A percentile compares a stretch with the other conserved stretches of the same genome.
These are phyloP conservation scores for Rhodophaea formosa DNA, from an alignment of 2,888 invertebrate species.

Conservation along the genomic window DNA sequence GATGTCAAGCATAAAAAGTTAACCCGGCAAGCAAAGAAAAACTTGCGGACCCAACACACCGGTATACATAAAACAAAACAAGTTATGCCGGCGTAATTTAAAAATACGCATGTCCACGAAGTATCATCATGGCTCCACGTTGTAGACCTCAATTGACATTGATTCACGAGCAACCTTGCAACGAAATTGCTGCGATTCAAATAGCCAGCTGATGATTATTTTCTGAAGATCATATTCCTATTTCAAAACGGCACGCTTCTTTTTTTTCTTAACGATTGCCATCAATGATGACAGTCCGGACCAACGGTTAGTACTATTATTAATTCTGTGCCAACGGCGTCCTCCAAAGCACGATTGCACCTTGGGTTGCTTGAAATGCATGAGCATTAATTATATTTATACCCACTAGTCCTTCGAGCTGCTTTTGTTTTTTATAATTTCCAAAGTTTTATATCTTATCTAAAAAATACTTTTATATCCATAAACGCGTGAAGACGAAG, in stretches of 20 bases:
- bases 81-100: conserved; percentile 22
- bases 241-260: not conserved
- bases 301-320: too few relatives aligned
- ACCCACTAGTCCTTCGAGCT: too few relatives aligned
- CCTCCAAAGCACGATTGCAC: too few relatives aligned
- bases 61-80: not conserved
- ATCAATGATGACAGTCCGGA: too few relatives aligned
- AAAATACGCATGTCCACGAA: conserved; percentile 22
- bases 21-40: not conserved
- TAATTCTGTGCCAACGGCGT: too few relatives aligned
- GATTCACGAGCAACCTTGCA: conserved; percentile 58
- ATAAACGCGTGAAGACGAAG: too few relatives aligned
- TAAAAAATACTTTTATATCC: too few relatives aligned
- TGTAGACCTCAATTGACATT: conserved; percentile 52
- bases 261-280: not conserved
- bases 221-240: not conserved
- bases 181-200: conserved; percentile 48
- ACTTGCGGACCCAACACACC: not conserved
- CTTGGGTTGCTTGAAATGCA: too few relatives aligned
- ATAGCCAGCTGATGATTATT: conserved; percentile 22
- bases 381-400: not conserved
- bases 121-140: conserved; percentile 45
- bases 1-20: not conserved
- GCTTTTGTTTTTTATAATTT: too few relatives aligned
- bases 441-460: too few relatives aligned